A percentile compares a stretch with the other conserved stretches of the same genome.
Conservation (phyloP, 1,140 invertebrate species). For the honey bee (Apis mellifera) region DNA sequence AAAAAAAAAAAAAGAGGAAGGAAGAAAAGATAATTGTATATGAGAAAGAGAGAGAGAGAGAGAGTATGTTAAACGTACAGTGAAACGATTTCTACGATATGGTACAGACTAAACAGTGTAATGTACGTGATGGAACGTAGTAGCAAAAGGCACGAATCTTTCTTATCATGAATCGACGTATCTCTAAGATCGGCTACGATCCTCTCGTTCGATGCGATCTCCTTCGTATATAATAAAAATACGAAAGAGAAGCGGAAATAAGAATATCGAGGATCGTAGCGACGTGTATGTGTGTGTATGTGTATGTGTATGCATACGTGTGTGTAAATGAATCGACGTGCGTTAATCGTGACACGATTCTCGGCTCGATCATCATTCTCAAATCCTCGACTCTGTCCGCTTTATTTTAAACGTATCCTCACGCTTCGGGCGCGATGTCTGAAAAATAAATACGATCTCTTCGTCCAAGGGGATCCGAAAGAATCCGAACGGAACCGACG, state of each 20-base stretch:
- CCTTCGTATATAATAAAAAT: not conserved
- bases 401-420: not conserved
- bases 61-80: slow-evolving; percentile 1
- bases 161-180: slow-evolving; percentile 22
- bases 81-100: slow-evolving; percentile 1
- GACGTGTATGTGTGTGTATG: too few relatives aligned
- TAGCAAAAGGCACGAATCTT: slow-evolving; percentile 43
- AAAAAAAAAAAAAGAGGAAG: not conserved
- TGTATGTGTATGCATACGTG: too few relatives aligned
- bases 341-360: not conserved
- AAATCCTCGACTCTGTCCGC: not conserved
- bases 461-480: not conserved
- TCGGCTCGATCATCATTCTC: not conserved
- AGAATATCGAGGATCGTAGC: not conserved
- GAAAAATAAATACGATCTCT: not conserved
- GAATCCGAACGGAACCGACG: not conserved
- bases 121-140: slow-evolving; percentile 11
- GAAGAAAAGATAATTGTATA: not conserved
- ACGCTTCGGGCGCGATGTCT: not conserved
- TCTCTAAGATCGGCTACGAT: slow-evolving; percentile 9
- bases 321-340: too few relatives aligned
- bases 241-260: not conserved
- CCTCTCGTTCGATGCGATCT: not conserved
- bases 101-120: slow-evolving; percentile 12
- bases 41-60: not conserved